These are phyloP conservation scores for Caenorhabditis drosophilae DNA, from an alignment of 2,888 invertebrate species.

Conservation along the genomic window DNA sequence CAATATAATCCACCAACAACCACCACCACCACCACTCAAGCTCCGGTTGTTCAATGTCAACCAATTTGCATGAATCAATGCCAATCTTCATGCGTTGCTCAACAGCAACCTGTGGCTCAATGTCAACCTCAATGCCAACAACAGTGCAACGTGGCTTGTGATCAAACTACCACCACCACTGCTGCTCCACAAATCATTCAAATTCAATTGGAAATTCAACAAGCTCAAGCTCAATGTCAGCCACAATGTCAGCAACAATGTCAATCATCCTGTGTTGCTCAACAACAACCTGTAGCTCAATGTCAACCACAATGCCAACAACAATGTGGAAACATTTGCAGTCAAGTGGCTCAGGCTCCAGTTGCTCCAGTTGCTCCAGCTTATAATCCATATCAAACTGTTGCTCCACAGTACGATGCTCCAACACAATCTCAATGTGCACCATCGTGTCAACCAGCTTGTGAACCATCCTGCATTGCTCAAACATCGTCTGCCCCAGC, in stretches of 20 bases:
- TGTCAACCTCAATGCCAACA: conserved; percentile 43
- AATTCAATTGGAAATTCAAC: conserved; percentile 39
- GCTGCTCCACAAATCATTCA: conserved; percentile 24
- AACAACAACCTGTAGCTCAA: conserved; percentile 42
- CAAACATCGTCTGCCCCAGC: background rate
- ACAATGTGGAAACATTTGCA: too few relatives aligned
- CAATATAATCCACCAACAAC: conserved; percentile 26
- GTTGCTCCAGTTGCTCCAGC: too few relatives aligned
- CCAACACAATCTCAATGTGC: too few relatives aligned
- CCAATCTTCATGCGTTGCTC: conserved; percentile 8
- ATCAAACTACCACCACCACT: conserved; percentile 17
- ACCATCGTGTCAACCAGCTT: conserved; percentile 1
- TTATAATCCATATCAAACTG: conserved; percentile 12
- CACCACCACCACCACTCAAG: conserved; percentile 26
- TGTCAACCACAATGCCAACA: conserved; percentile 39
- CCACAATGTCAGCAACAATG: conserved; percentile 51
- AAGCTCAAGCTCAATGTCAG: conserved; percentile 46
- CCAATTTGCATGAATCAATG: conserved; percentile 12
- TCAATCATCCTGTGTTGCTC: conserved; percentile 40
- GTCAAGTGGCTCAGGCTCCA: too few relatives aligned
- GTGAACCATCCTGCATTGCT: conserved; percentile 1
- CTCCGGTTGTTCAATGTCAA: conserved; percentile 28
- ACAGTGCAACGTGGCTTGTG: conserved; percentile 31
- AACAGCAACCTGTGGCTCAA: conserved; percentile 37
- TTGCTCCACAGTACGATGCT: conserved; percentile 2